Base-by-base conservation (phyloP, 2,113 vertebrate genomes). In the Clarias batrachus region DNA sequence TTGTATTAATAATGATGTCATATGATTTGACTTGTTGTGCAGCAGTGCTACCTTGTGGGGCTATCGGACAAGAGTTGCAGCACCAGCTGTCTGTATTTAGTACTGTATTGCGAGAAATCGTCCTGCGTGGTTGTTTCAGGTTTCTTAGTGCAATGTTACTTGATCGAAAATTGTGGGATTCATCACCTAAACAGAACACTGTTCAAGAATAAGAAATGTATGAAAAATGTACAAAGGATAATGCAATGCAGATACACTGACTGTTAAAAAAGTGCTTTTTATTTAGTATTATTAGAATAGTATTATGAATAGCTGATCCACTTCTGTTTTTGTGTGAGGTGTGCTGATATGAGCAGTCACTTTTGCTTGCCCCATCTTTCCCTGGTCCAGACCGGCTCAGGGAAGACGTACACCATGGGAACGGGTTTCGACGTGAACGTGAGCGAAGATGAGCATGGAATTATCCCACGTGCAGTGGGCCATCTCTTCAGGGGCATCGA, bases 371-470 rank as follows among this genome's bases (percentile, higher is more conserved):
- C 33, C 2, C 9, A 17, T 82, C 54, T 59, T 74, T 74, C 19
- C 48, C 76, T 37, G 83, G 83, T 92, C 80, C 91, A 99, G 98
- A 99, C 98, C 17, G 98, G 98, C 84, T 97, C 98, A 76, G 98
- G 98, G 54, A 99, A 99, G 94, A 99, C 98, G 0, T 99, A 99
- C 73, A 99, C 97, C 73, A 99, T 99, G 98, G 98, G 98, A 84
- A 99, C 98, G 13, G 98, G 98, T 81, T 99, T 99, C 88, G 97
- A 99, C 30, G 97, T 99, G 87, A 98, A 93, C 93, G 95, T 98
- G 85, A 93, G 89, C 2, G 97, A 98, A 73, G 96, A 97, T n/a
- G 98, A 99, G 56, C 95, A 96, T 90, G 98, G 98, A 65, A 99
- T 99, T 91, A 98, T 99, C 91, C 95, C 97, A 0, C 96, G 98